Evolutionary conservation across 2,113 vertebrate species (phyloP).

Genomic region (Microcebus tavaratra): DNA sequence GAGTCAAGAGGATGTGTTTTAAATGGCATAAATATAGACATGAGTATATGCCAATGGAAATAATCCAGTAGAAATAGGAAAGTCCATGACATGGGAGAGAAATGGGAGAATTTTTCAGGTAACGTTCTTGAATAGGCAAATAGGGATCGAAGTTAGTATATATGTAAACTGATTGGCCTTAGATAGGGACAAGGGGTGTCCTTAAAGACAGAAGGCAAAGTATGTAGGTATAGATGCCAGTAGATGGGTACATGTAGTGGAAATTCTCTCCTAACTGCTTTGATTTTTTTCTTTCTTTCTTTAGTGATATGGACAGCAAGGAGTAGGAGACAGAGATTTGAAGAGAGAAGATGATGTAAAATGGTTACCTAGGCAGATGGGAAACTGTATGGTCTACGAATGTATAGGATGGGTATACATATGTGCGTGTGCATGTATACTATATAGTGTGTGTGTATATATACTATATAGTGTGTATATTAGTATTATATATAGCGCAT

Average conservation of each 20-base stretch:
- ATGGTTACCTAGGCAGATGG: neutral
- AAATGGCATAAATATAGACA: neutral
- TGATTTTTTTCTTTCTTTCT: neutral
- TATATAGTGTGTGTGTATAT: no score
- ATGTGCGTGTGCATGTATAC: no score
- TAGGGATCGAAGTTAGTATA: neutral
- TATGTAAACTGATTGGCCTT: neutral
- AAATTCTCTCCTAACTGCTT: neutral
- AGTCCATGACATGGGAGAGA: neutral
- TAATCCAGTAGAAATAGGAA: neutral
- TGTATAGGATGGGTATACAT: neutral
- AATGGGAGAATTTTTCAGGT: neutral
- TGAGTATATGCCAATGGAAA: neutral
- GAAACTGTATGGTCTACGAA: neutral
- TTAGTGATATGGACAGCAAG: neutral
- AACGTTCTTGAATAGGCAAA: neutral
- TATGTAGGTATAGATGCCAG: neutral
- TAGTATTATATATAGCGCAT: no score
- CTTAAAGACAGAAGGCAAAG: neutral
- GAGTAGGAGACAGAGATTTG: neutral
- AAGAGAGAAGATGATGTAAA: neutral
- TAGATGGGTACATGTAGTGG: neutral
- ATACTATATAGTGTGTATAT: no score
- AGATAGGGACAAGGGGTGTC: neutral
- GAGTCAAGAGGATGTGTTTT: neutral